Evolutionary conservation across 2,797 vertebrate genomes (phyloP).

Genomic region (Silurus aristotelis): DNA sequence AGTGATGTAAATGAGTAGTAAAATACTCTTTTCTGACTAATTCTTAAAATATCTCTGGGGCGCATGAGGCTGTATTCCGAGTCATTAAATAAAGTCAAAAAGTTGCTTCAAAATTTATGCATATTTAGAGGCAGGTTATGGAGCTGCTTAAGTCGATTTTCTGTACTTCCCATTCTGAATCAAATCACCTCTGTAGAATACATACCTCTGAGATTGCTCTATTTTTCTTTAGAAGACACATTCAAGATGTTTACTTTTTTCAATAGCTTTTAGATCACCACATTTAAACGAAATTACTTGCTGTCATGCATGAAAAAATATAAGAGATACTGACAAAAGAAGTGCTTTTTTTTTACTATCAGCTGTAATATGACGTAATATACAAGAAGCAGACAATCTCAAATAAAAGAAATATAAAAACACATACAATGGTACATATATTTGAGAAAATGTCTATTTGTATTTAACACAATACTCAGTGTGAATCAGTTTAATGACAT

Average conservation of each 20-base stretch:
- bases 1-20: not conserved
- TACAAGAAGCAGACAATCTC: not conserved
- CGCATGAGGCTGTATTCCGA: not conserved
- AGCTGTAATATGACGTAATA: not conserved
- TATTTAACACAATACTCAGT: not conserved
- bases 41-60: not conserved
- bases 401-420: not conserved
- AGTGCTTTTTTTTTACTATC: not conserved
- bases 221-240: not conserved
- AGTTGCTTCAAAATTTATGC: slow-evolving; percentile 3
- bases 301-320: not conserved
- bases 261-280: not conserved
- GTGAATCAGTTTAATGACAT: not conserved
- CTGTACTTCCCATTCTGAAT: not conserved
- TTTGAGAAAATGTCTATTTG: not conserved
- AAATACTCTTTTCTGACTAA: not conserved
- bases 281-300: not conserved
- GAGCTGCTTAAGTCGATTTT: slow-evolving; percentile 9
- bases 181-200: not conserved
- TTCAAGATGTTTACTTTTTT: not conserved
- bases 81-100: slow-evolving; percentile 4
- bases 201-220: not conserved
- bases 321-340: not conserved
- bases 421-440: not conserved
- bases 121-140: slow-evolving; percentile 8